Percentiles rank a stretch among this genome's conserved stretches.
Conservation (phyloP, 2,113 vertebrate species). For the Oreocharis arfaki region DNA sequence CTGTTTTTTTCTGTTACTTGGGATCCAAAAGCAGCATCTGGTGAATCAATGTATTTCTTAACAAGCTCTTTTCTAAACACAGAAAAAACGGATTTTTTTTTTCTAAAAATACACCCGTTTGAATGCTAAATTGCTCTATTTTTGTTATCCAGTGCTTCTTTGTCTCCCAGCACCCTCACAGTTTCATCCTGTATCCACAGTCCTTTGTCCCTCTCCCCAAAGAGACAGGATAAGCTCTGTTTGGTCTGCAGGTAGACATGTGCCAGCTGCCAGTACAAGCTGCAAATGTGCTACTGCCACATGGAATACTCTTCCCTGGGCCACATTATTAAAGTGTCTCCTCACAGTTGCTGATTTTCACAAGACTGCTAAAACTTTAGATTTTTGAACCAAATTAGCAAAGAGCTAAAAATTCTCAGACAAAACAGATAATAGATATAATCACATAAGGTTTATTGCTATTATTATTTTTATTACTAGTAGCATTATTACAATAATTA, state of each 20-base stretch:
- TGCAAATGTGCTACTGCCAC: neutral
- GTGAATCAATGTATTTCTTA: neutral
- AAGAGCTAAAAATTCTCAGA: neutral
- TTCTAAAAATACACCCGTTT: neutral
- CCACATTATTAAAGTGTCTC: neutral
- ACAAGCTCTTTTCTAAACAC: neutral
- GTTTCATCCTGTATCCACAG: neutral
- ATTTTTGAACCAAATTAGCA: neutral
- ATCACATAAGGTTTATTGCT: neutral
- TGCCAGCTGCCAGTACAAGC: neutral
- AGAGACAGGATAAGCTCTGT: neutral
- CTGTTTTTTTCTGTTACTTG: neutral
- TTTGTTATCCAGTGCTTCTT: neutral
- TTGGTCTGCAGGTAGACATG: neutral
- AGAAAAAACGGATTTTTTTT: neutral
- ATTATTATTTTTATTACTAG: neutral
- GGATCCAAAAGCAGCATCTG: neutral
- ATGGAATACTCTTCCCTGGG: neutral
- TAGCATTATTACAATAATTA: neutral
- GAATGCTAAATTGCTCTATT: neutral
- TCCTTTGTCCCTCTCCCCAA: neutral
- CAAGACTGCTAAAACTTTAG: neutral
- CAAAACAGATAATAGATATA: neutral
- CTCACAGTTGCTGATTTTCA: neutral
- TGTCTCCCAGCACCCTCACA: accelerated